Percentiles rank a stretch among this genome's conserved stretches.
Conservation (phyloP, 2,888 invertebrate genomes). For the Molanna angustata region DNA sequence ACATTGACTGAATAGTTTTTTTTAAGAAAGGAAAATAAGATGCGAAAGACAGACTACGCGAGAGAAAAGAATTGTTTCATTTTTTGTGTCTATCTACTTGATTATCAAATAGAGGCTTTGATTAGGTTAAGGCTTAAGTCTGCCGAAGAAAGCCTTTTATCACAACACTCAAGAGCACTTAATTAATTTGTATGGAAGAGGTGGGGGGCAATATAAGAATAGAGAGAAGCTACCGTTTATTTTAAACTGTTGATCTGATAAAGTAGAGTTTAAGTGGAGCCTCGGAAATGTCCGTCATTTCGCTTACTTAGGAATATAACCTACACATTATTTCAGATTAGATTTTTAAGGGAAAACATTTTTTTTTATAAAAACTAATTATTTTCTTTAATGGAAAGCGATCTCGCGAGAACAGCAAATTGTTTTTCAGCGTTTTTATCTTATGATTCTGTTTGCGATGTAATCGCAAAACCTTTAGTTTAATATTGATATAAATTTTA, state of each 20-base stretch:
- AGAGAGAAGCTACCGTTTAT: conserved; percentile 13
- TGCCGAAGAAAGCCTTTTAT: conserved; percentile 27
- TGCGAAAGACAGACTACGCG: background rate
- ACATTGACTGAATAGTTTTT: too few relatives aligned
- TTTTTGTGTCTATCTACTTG: conserved; percentile 29
- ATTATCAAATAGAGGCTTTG: conserved; percentile 30
- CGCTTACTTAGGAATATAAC: too few relatives aligned
- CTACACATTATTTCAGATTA: too few relatives aligned
- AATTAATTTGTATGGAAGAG: conserved; percentile 31
- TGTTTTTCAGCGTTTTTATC: too few relatives aligned
- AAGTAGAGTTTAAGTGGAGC: background rate
- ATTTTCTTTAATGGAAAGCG: too few relatives aligned
- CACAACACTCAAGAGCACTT: conserved; percentile 29
- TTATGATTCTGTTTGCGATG: too few relatives aligned
- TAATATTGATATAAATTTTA: too few relatives aligned
- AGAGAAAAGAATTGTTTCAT: conserved; percentile 28
- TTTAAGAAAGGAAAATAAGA: background rate
- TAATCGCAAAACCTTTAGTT: too few relatives aligned
- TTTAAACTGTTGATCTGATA: conserved; percentile 29
- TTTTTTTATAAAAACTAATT: background rate
- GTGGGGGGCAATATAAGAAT: conserved; percentile 8
- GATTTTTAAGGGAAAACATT: conserved; percentile 5
- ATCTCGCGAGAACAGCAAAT: too few relatives aligned
- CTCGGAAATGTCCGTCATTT: conserved; percentile 6
- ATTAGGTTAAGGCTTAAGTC: conserved; percentile 30